Percentiles rank a stretch among this genome's conserved stretches.
Conservation (phyloP, 2,888 invertebrate genomes). For the Netelia melanura region DNA sequence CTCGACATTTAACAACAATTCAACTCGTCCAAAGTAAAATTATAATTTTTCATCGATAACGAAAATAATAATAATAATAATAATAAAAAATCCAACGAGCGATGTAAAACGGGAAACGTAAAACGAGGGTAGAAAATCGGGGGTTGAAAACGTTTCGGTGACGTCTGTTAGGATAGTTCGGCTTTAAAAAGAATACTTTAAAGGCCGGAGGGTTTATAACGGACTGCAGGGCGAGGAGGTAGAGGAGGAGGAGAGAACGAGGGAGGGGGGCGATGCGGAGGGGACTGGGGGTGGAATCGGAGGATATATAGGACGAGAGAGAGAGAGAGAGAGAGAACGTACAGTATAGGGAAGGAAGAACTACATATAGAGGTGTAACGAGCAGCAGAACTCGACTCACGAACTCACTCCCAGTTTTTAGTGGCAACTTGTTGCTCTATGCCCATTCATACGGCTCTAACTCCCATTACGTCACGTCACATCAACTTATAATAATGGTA, state of each 20-base stretch:
- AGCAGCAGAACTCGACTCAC: conserved; percentile 85
- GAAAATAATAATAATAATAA: not conserved
- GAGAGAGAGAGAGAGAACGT: conserved; percentile 70
- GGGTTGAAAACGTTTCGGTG: conserved; percentile 79
- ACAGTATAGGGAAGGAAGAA: conserved; percentile 84
- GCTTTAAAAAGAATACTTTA: conserved; percentile 85
- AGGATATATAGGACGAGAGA: conserved; percentile 78
- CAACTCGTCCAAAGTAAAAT: no score
- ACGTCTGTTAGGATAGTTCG: conserved; percentile 83
- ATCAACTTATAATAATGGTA: conserved; percentile 85
- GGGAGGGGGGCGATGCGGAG: conserved; percentile 18
- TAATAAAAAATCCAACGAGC: not conserved
- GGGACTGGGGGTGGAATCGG: conserved; percentile 16
- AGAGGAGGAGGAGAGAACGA: conserved; percentile 32
- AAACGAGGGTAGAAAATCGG: conserved; percentile 73
- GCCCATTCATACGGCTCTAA: conserved; percentile 85
- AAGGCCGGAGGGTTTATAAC: conserved; percentile 85
- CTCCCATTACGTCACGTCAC: conserved; percentile 85
- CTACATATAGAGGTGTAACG: conserved; percentile 85
- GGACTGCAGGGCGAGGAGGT: conserved; percentile 72
- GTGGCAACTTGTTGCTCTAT: conserved; percentile 85
- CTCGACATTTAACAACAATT: no score
- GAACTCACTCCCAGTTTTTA: conserved; percentile 85
- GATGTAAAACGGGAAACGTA: not conserved
- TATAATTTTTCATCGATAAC: not conserved